Base-by-base conservation (phyloP, 2,797 vertebrate genomes). In the Anableps anableps region DNA sequence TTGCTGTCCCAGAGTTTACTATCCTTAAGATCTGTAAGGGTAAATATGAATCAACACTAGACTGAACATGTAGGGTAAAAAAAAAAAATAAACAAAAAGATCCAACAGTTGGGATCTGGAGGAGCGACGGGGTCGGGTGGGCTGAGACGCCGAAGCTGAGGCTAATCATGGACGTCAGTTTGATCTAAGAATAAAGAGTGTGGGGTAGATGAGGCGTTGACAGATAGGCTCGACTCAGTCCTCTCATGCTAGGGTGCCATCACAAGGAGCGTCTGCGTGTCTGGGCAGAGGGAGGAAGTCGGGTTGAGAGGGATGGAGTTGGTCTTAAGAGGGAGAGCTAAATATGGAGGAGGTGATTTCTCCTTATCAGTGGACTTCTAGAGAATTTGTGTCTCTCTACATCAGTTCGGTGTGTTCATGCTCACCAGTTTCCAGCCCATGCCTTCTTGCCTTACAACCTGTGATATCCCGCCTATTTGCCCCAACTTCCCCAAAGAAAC, bases 181-280 rank as follows among this genome's bases (percentile, higher is more conserved):
- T 92, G 91, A 95, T 95, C 95, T 93, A 94, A 95, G 94, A 95
- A 95, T 95, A 95, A 94, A 93, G 93, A 90, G 91, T 91, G 93
- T 88, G 87, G 89, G 93, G 93, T 91, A 90, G 94, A 94, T 87
- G 95, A 94, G 94, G 93, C 88, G 91, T 89, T 95, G 95, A 95
- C 92, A 90, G 94, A 94, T 78, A 92, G 92, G 93, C 91, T 92
- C 81, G 92, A 94, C 93, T 93, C 88, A 81, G 91, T 90, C 88
- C 90, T 89, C 94, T 93, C 91, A 89, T 95, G 93, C 93, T 89
- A 92, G 93, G 95, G 93, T 95, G 94, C 93, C 95, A 95, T 94
- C 94, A 92, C 90, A 90, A 91, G 92, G 92, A 95, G 94, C 93
- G 94, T 95, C 94, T 95, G 95, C 92, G 92, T 95, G 94, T 95